phyloP scores from a whole-genome alignment of 2,888 invertebrate genomes.

The Phalangium opilio region DNA sequence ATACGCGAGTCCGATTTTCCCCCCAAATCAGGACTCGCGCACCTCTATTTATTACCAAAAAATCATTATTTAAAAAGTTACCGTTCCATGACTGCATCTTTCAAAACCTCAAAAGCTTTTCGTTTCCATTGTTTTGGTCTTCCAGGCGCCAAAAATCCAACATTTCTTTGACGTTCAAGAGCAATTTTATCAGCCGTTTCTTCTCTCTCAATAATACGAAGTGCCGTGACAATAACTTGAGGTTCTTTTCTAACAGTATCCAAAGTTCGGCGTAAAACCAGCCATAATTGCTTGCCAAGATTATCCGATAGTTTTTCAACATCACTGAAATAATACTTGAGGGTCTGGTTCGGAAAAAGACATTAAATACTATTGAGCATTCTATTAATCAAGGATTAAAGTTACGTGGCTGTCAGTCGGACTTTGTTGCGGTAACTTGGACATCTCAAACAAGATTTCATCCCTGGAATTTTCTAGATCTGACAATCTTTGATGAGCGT shows the following conservation, averaged over 20 bases:
- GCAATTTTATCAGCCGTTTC: conserved; percentile 86
- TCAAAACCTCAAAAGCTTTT: conserved; percentile 59
- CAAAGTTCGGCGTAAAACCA: conserved; percentile 73
- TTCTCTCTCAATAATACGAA: conserved; percentile 91
- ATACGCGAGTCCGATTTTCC: too few relatives aligned
- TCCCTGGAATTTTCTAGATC: conserved; percentile 94
- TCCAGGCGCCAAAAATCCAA: conserved; percentile 83
- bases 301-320: conserved; percentile 76
- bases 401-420: conserved; percentile 61
- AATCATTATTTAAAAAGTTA: conserved; percentile 15
- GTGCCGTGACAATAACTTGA: conserved; percentile 73
- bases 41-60: too few relatives aligned
- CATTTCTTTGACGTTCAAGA: conserved; percentile 53
- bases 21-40: too few relatives aligned
- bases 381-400: conserved; percentile 4
- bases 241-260: conserved; percentile 90
- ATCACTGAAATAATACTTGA: conserved; percentile 91
- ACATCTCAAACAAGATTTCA: conserved; percentile 82
- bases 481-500: conserved; percentile 86
- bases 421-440: conserved; percentile 79
- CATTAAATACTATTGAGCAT: neutral
- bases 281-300: conserved; percentile 76
- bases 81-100: conserved; percentile 34
- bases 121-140: conserved; percentile 82
- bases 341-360: conserved; percentile 37